phyloP scores from a whole-genome alignment of 2,888 invertebrate species.

The Zelleria hepariella region DNA sequence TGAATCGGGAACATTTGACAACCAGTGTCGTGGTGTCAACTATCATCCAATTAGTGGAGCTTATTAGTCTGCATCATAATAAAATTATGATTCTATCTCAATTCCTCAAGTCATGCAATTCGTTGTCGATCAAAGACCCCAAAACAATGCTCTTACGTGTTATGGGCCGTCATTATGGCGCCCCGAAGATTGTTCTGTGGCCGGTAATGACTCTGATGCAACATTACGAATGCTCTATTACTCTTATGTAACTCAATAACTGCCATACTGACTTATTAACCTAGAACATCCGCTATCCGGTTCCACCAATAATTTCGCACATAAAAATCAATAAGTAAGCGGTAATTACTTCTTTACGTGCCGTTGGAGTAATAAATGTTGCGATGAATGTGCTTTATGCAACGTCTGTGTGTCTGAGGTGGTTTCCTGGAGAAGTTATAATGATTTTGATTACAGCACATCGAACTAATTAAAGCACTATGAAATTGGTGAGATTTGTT shows the following conservation, averaged over 20 bases:
- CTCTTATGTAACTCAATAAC: neutral
- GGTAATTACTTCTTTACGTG: neutral
- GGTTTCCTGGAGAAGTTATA: too few species aligned
- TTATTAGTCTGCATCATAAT: too few species aligned
- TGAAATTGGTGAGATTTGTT: too few species aligned
- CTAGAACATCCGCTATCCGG: neutral
- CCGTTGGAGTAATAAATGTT: neutral
- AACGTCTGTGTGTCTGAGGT: neutral
- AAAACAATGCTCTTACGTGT: neutral
- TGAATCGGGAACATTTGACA: too few species aligned
- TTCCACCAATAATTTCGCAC: neutral
- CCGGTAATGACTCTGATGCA: neutral
- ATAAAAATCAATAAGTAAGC: neutral
- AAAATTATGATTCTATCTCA: too few species aligned
- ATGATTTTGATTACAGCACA: too few species aligned
- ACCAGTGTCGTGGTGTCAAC: too few species aligned
- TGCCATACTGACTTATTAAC: slow-evolving; percentile 2
- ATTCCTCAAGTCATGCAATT: too few species aligned
- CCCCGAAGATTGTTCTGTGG: neutral
- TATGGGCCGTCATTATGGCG: neutral
- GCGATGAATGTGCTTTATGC: neutral
- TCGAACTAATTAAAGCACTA: too few species aligned
- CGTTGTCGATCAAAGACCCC: neutral
- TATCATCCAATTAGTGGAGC: too few species aligned
- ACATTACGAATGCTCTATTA: neutral